phyloP scores from a whole-genome alignment of 2,888 invertebrate species.

The Sarcophaga rosellei region DNA sequence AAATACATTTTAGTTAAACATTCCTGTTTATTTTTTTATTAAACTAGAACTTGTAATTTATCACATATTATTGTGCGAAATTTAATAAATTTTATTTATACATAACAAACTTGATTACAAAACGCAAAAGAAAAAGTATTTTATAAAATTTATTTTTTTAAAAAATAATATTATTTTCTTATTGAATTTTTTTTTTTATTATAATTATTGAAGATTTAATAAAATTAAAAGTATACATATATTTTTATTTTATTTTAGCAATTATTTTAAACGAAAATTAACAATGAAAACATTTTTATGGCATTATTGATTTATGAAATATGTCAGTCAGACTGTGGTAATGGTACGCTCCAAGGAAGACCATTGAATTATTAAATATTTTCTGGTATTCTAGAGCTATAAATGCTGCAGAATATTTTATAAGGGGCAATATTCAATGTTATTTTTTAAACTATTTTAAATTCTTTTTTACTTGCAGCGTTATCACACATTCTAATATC shows the following conservation, averaged over 20 bases:
- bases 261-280: too few relatives aligned
- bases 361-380: too few relatives aligned
- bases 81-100: conserved; percentile 42
- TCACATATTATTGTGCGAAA: conserved; percentile 42
- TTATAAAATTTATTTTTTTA: conserved; percentile 41
- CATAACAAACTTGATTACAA: conserved; percentile 1
- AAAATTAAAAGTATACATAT: conserved; percentile 48
- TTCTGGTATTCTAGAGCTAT: too few relatives aligned
- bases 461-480: too few relatives aligned
- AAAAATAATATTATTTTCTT: conserved; percentile 36
- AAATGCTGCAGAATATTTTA: too few relatives aligned
- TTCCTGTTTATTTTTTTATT: conserved; percentile 49
- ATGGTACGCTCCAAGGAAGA: too few relatives aligned
- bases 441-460: too few relatives aligned
- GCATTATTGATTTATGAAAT: too few relatives aligned
- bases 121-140: conserved; percentile 38
- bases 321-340: too few relatives aligned
- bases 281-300: too few relatives aligned
- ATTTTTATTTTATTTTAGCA: conserved; percentile 28
- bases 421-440: too few relatives aligned
- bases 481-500: too few relatives aligned
- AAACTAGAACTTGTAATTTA: conserved; percentile 42
- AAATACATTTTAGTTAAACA: conserved; percentile 49
- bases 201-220: conserved; percentile 54
- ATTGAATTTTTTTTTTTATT: conserved; percentile 39